phyloP scores from a whole-genome alignment of 1,140 invertebrate species.

The Ostrea denselamellosa region DNA sequence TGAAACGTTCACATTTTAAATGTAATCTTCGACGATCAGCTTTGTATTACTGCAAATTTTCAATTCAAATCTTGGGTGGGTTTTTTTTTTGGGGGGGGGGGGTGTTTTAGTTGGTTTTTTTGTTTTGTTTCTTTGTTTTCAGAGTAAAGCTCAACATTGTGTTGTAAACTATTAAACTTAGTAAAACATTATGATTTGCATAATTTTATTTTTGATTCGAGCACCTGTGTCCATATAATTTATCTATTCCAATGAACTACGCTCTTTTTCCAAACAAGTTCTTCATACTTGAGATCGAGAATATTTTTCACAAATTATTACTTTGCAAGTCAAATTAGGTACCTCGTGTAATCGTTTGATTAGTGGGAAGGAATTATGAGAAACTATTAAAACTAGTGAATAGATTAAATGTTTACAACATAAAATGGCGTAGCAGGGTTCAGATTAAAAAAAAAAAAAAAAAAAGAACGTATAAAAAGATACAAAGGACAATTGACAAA shows the following conservation, averaged over 20 bases:
- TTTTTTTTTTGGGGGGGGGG: no score
- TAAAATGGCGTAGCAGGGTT: neutral
- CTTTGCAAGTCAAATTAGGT: slow-evolving; percentile 29
- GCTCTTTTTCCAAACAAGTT: neutral
- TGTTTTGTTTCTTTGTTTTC: no score
- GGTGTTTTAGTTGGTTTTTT: no score
- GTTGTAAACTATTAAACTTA: no score
- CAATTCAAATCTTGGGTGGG: no score
- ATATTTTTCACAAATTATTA: neutral
- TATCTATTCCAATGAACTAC: no score
- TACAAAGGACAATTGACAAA: neutral
- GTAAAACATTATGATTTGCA: no score
- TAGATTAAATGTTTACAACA: neutral
- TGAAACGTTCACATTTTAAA: neutral
- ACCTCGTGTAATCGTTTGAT: neutral
- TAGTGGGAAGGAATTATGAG: neutral
- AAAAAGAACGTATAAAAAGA: neutral
- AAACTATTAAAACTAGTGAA: neutral
- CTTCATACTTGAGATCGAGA: neutral
- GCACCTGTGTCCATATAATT: no score
- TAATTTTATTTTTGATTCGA: no score
- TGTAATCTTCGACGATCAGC: no score
- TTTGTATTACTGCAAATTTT: no score
- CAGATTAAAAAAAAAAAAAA: neutral
- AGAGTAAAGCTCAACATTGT: no score